Base-by-base conservation (phyloP, 53 echinoderm and acorn worm genomes). In the Paracentrotus lividus region DNA sequence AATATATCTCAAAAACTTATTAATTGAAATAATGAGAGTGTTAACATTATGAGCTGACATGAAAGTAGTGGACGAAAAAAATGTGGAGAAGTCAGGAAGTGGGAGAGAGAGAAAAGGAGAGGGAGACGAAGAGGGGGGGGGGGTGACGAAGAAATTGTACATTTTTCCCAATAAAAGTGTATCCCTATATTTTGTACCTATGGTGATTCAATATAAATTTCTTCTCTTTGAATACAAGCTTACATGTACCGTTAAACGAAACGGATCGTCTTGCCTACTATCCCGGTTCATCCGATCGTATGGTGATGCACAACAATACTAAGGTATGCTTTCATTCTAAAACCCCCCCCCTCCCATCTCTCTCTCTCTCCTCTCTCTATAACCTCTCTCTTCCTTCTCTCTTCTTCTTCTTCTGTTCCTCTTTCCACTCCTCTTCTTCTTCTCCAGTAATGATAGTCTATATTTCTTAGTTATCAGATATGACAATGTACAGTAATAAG, bases 251-350 rank as follows among this genome's bases (percentile, higher is more conserved):
- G 96, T 93, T 95, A 57, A 85, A 93, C 10, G 99, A 95, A 64
- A 53, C 85, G 4, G 94, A 96, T 21, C 77, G 92, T 12, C 84
- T 88, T 99, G 7, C 97, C 97, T 4, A 93, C 69, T 15, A 99
- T 99, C 56, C 99, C 99, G 64, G 97, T 97, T 18, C 99, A 99
- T 81, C 97, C 97, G 0, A 99, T 99, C 97, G 42, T 96, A 97
- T 56, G 96, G 96, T 29, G 97, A 99, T 86, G 97, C 97, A 16
- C 95, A 96, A 75, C 86, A 55, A 34, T 78, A 49, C 88, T 99
- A 34, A 88, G 84, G 98, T 97, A 88, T 5, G 89, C n/a, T n/a
- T n/a, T n/a, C n/a, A n/a, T n/a, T n/a, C n/a, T n/a, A n/a, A n/a
- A n/a, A n/a, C n/a, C n/a, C n/a, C n/a, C 64, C 12, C 29, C 64